Conservation (phyloP, 2,797 vertebrate species). For the Eulemur rubriventer region DNA sequence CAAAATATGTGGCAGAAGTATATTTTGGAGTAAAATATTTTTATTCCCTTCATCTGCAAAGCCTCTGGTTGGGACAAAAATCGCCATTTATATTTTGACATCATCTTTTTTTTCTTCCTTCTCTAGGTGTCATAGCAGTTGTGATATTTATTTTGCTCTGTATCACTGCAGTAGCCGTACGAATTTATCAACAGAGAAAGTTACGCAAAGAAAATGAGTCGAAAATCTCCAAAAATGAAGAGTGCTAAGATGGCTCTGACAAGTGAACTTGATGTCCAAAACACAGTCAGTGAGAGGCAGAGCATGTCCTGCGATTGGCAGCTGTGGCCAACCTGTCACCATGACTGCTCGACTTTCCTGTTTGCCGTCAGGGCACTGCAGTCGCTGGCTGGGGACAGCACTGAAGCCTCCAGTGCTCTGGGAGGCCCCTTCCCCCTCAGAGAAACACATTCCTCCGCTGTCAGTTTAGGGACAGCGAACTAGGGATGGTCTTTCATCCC, state of each 20-base stretch:
- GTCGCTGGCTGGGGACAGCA: constrained; percentile 26
- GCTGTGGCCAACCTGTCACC: constrained; percentile 52
- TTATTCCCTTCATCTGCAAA: background rate
- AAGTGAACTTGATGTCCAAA: constrained; percentile 86
- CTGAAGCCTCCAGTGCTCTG: constrained; percentile 71
- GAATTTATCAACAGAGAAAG: constrained; percentile 88
- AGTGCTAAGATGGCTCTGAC: constrained; percentile 85
- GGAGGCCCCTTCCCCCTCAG: constrained; percentile 66
- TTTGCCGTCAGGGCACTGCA: constrained; percentile 69
- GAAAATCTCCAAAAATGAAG: constrained; percentile 87
- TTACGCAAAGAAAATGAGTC: constrained; percentile 85
- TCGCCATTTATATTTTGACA: background rate
- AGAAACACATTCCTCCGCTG: constrained; percentile 76
- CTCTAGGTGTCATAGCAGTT: constrained; percentile 90
- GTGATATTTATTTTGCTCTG: constrained; percentile 90
- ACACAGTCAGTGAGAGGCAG: constrained; percentile 86
- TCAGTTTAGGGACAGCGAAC: constrained; percentile 80
- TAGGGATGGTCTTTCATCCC: constrained; percentile 81
- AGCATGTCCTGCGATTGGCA: constrained; percentile 89
- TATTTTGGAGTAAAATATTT: background rate
- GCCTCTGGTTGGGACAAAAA: background rate
- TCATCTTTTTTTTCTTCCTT: constrained; percentile 37
- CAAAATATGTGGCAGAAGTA: background rate
- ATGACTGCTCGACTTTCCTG: constrained; percentile 70
- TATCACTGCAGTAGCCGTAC: constrained; percentile 84